Evolutionary conservation across 2,888 invertebrate genomes (phyloP), one percentile per base, ranked within the genome.

Genomic region (Cacoxenus indagator): DNA sequence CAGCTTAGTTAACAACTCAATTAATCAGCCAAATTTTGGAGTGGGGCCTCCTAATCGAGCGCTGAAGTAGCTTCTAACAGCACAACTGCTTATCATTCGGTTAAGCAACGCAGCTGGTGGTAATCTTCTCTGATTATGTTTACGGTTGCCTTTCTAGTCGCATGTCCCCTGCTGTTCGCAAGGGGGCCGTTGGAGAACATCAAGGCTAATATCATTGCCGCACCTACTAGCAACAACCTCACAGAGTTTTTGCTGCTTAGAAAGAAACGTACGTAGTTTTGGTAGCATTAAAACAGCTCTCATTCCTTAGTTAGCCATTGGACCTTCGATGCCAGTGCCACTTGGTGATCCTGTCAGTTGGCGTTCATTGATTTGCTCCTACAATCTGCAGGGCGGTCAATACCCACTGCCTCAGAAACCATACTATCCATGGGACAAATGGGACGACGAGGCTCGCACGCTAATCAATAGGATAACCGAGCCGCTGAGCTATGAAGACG

Each of bases 371-470:
- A 77, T 79, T 8, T 78, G 75, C 27, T 73, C 75, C 6, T 77
- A 70, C 29, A 78, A 57, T 64, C 17, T 85, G 5, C 83, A 82
- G 70, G 78, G 81, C 0, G 78, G 82, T 0, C 76, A 75, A 29
- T 83, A 81, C 55, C 57, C 72, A 11, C 64, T 83, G n/a, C 82
- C 84, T 1, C 67, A 71, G 1, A 66, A 55, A 9, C 81, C 83
- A 1, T 51, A 75, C 0, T 77, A 78, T 67, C 77, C 78, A 0
- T 83, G 80, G 80, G 77, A 83, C 46, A 81, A 77, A 74, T 84
- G 82, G 82, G 77, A 79, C 57, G 74, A 75, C n/a, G 73, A 69
- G 0, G 75, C 77, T 24, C 73, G 82, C 45, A 73, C 75, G 1
- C 37, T 81, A 8, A 65, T 70, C 6, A 51, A 51, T 6, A 19